Base-by-base conservation (phyloP, 1,140 invertebrate species). In the Brachionus rotundiformis region DNA sequence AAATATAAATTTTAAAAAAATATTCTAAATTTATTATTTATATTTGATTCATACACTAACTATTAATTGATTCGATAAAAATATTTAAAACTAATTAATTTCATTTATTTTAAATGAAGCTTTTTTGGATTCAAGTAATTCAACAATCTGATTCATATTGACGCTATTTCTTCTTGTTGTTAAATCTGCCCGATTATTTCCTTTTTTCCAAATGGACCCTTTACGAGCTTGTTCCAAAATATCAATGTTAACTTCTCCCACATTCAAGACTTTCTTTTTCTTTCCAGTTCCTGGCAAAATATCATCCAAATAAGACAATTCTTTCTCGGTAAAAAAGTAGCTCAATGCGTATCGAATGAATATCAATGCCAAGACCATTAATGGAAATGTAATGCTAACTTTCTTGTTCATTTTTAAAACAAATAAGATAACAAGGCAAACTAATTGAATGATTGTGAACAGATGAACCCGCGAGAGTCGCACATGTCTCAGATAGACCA, bases 381-480 rank as follows among this genome's bases (percentile, higher is more conserved):
- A 88, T n/a, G 97, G 96, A 89, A 99, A 99, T 7, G 95, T 89
- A 83, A 99, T 98, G 1, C 96, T 98, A 10, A 95, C 98, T 41
- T 89, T 87, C 71, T 93, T 94, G 89, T 97, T 96, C 0, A 95
- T 96, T 88, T 99, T 99, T 84, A 99, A 94, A 29, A 93, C 88
- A 96, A 96, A 99, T 7, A 99, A 90, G 61, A 93, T 91, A 6
- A 92, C 90, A 13, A 99, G 90, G 87, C 96, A 98, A 27, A 92
- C 88, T 80, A 99, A 84, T 89, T 99, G 97, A 82, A 98, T 95
- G 0, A 92, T 83, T 16, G 97, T 99, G 86, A 98, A 99, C 81
- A 98, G 84, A 87, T 99, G 96, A 11, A 99, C 96, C 80, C 94
- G 91, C 82, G 92, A 92, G 13, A 97, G 91, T 59, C 94, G 95